Evolutionary conservation across 2,797 vertebrate genomes (phyloP), one percentile per base, ranked within the genome.

Genomic region (Notolabrus celidotus): DNA sequence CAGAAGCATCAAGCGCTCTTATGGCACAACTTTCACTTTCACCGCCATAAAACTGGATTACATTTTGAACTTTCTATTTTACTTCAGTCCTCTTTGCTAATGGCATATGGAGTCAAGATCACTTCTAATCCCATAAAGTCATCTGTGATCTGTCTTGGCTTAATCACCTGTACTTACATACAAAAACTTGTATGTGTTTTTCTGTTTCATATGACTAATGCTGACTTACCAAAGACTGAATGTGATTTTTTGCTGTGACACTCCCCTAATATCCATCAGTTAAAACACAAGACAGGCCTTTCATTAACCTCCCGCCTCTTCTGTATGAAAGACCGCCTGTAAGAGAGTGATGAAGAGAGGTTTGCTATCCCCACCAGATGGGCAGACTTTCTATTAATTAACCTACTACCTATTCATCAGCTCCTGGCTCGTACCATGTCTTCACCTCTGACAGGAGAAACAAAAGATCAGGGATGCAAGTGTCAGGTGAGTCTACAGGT

Each of bases 191-290:
- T 27, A 27, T 29, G 3, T 31, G 29, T 36, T 11, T 36, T 36
- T 4, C 2, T 36, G 8, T 36, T 4, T 36, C 11, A 4, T 34
- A 1, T 12, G 3, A 9, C 34, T 14, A 3, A 12, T 36, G 8
- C 14, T 36, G 10, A 36, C 12, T 36, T 36, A 36, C 1, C 34
- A 2, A 36, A 36, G 34, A 38, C 29, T 14, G 27, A 41, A 8
- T 55, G 33, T 49, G 34, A 14, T 31, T 74, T n/a, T 74, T 61
- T 71, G 46, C 66, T 65, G 38, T 60, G 39, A 79, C 74, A 71
- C 79, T 68, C 42, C 33, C 33, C 31, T 33, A 53, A 62, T 17
- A 58, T 49, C 14, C 27, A 33, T 72, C 19, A 47, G 7, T 43
- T 41, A 58, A 22, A n/a, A 29, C 16, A 43, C 54, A 46, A 29